Conservation (phyloP, 2,888 invertebrate genomes). For the Galerucella pusilla region DNA sequence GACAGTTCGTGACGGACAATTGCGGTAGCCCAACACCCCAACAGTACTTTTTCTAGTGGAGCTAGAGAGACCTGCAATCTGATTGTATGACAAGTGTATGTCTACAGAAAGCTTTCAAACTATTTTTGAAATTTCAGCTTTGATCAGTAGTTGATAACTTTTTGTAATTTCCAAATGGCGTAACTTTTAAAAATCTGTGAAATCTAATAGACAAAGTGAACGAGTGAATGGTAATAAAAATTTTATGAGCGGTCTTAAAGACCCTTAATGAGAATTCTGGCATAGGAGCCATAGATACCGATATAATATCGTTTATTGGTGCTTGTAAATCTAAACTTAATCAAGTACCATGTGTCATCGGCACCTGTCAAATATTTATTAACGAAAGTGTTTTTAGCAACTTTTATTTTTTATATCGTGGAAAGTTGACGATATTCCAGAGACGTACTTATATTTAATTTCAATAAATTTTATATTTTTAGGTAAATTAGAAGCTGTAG, state of each 20-base stretch:
- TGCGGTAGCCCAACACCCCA: no score
- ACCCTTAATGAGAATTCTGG: constrained; percentile 61
- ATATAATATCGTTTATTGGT: constrained; percentile 63
- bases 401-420: not conserved
- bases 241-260: constrained; percentile 56
- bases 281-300: constrained; percentile 51
- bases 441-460: not conserved
- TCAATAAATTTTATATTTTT: not conserved
- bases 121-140: no score
- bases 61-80: no score
- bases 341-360: constrained; percentile 62
- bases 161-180: not conserved
- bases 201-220: constrained; percentile 3
- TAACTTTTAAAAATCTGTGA: not conserved
- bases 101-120: no score
- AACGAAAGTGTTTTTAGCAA: constrained; percentile 1
- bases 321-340: constrained; percentile 63
- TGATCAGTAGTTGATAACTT: not conserved
- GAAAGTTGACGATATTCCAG: not conserved
- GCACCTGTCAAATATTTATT: constrained; percentile 62
- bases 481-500: not conserved
- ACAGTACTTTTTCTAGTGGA: no score
- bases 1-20: no score
- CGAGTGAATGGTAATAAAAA: constrained; percentile 56
- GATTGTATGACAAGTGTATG: no score